phyloP scores from a whole-genome alignment of 2,113 vertebrate species.

The Poeciliopsis occidentalis region DNA sequence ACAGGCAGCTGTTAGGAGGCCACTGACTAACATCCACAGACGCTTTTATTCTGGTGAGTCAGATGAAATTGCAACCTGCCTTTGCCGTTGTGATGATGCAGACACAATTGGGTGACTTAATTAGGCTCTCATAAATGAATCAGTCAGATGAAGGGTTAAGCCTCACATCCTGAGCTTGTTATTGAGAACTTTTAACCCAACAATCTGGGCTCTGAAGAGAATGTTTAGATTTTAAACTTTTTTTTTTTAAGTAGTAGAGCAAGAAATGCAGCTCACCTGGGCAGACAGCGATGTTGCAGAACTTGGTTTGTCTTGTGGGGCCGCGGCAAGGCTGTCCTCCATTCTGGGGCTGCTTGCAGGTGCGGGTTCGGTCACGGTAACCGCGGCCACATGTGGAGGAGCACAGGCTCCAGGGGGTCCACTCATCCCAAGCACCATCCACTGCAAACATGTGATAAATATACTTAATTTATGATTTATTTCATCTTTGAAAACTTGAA shows the following conservation, averaged over 20 bases:
- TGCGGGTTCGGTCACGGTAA: conserved; percentile 90
- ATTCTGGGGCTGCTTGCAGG: conserved; percentile 90
- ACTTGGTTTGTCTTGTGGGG: conserved; percentile 92
- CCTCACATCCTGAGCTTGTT: not conserved
- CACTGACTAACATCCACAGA: conserved; percentile 55
- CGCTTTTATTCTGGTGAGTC: conserved; percentile 61
- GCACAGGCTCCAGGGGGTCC: conserved; percentile 98
- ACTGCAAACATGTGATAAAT: conserved; percentile 77
- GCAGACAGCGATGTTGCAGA: conserved; percentile 98
- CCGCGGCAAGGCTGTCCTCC: conserved; percentile 92
- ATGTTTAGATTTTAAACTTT: not conserved
- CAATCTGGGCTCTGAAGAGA: not conserved
- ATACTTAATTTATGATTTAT: conserved; percentile 2
- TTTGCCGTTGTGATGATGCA: conserved; percentile 18
- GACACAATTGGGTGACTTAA: conserved; percentile 39
- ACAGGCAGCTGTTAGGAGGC: conserved; percentile 35
- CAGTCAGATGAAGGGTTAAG: conserved; percentile 19
- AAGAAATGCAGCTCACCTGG: conserved; percentile 83
- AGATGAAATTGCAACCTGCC: conserved; percentile 45
- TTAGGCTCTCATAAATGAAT: conserved; percentile 41
- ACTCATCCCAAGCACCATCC: conserved; percentile 94
- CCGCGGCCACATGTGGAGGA: conserved; percentile 96
- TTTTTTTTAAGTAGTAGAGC: not conserved
- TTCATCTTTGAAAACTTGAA: not conserved
- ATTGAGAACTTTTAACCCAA: conserved; percentile 1